Conservation (phyloP, 1,140 invertebrate species). For the Drosophila prosaltans region DNA sequence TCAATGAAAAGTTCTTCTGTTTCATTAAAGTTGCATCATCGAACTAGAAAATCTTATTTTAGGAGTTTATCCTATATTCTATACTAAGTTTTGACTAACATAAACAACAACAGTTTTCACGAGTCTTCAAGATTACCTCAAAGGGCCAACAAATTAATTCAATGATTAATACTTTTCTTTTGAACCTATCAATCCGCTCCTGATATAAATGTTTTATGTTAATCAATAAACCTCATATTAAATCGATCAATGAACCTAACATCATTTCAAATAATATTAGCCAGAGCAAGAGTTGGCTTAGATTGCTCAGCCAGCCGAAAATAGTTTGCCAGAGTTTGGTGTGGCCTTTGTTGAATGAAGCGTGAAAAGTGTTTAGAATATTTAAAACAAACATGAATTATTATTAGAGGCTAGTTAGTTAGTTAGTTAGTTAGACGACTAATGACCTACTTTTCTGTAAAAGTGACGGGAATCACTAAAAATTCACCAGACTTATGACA, state of each 20-base stretch:
- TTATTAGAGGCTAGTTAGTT: constrained; percentile 41
- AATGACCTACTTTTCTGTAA: constrained; percentile 59
- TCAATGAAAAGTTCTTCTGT: no score
- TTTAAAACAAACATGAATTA: constrained; percentile 45
- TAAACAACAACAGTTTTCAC: no score
- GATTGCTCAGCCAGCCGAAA: constrained; percentile 64
- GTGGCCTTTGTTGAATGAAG: constrained; percentile 59
- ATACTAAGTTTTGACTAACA: no score
- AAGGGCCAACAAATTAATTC: no score
- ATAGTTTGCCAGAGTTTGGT: constrained; percentile 44
- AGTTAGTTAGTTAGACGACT: constrained; percentile 36
- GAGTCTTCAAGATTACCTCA: no score
- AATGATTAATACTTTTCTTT: no score
- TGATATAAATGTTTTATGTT: constrained; percentile 3
- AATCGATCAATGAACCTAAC: constrained; percentile 49
- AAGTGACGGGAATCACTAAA: constrained; percentile 17
- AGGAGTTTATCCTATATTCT: no score
- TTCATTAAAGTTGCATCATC: no score
- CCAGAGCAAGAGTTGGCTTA: constrained; percentile 14
- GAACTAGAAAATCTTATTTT: no score
- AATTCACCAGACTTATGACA: constrained; percentile 25
- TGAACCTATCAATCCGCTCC: background rate
- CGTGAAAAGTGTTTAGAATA: constrained; percentile 65
- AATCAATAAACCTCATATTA: constrained; percentile 19
- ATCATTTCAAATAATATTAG: constrained; percentile 15